Conservation (phyloP, 2,113 vertebrate species). For the Barbus barbus region DNA sequence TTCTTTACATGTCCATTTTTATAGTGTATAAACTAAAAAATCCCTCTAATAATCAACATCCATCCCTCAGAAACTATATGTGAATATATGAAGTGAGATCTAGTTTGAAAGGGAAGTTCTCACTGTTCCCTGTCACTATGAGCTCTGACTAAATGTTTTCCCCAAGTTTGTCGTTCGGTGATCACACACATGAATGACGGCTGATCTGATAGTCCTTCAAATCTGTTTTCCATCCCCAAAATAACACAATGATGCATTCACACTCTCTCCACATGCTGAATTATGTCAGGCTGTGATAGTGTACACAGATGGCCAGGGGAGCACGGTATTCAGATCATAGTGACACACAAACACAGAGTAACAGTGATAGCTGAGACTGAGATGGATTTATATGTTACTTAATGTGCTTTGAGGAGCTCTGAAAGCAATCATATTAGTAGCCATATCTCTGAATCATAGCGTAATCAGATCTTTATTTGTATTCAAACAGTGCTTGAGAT, state of each 20-base stretch:
- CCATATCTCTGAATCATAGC: background rate
- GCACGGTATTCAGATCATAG: background rate
- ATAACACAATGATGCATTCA: constrained; percentile 33
- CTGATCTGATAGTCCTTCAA: background rate
- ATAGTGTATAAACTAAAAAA: background rate
- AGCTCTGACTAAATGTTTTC: background rate
- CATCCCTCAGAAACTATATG: background rate
- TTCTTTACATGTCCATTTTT: too few species aligned
- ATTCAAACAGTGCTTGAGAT: background rate
- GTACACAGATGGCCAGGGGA: background rate
- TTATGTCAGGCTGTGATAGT: background rate
- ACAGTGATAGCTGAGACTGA: background rate
- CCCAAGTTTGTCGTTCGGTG: background rate
- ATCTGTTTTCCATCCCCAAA: constrained; percentile 35
- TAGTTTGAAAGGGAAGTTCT: background rate
- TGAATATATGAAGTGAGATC: background rate
- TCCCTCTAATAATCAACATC: background rate
- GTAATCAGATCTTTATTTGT: background rate
- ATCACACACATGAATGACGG: background rate
- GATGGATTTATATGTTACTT: background rate
- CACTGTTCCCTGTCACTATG: too few species aligned
- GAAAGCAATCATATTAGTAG: background rate
- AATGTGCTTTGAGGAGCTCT: background rate
- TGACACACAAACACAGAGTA: background rate
- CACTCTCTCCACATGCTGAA: background rate